A percentile compares a stretch with the other conserved stretches of the same genome.
phyloP scores from a whole-genome alignment of 1,140 invertebrate genomes.

The Callitettix versicolor region DNA sequence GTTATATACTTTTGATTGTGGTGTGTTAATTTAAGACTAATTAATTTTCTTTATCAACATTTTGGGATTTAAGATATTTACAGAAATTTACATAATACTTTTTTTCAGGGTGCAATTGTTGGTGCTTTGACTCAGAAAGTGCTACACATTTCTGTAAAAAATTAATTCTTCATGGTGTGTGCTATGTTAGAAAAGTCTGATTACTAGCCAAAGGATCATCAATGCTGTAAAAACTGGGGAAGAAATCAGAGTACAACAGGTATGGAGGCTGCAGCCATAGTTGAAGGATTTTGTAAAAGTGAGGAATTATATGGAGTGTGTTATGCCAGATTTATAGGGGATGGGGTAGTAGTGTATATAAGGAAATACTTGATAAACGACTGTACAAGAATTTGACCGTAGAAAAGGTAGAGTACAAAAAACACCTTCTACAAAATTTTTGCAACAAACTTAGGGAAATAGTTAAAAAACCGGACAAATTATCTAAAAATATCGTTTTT shows the following conservation, averaged over 20 bases:
- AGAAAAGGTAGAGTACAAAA: conserved; percentile 19
- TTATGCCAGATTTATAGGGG: conserved; percentile 28
- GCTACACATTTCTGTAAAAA: conserved; percentile 30
- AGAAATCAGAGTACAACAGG: conserved; percentile 20
- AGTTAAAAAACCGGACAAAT: conserved; percentile 8
- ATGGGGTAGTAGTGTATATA: conserved; percentile 29
- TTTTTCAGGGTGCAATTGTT: conserved; percentile 26
- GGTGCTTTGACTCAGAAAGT: conserved; percentile 28
- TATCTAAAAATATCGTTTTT: conserved; percentile 8
- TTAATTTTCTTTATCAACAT: too few species aligned
- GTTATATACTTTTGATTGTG: too few species aligned
- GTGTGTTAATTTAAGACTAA: too few species aligned
- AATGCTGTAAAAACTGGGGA: conserved; percentile 29
- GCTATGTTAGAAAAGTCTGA: conserved; percentile 13
- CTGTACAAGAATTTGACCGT: conserved; percentile 38
- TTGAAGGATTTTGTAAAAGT: conserved; percentile 31
- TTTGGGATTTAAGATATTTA: too few species aligned
- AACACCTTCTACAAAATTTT: conserved; percentile 15
- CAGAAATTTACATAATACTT: too few species aligned
- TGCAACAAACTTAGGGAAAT: conserved; percentile 15
- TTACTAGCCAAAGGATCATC: conserved; percentile 20
- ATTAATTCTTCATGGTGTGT: conserved; percentile 32
- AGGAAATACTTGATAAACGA: conserved; percentile 20
- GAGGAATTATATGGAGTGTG: conserved; percentile 27
- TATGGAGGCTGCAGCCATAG: background rate